Percentiles rank a stretch among this genome's conserved stretches.
Conservation (phyloP, 2,888 invertebrate species). For the Drosophila pegasa region DNA sequence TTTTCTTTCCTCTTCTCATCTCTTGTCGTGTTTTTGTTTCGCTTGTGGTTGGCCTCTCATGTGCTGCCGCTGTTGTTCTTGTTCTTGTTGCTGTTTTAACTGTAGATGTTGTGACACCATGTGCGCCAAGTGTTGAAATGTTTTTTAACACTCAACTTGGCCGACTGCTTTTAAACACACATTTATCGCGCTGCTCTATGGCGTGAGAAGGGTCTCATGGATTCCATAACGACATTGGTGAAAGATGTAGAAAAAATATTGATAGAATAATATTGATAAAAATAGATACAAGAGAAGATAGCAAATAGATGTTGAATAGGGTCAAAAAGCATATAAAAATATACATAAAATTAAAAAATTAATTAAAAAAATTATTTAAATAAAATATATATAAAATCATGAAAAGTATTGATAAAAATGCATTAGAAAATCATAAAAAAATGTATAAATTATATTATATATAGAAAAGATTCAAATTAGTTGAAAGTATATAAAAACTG, state of each 20-base stretch:
- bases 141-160: slow-evolving; percentile 79
- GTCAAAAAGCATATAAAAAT: neutral
- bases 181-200: slow-evolving; percentile 52
- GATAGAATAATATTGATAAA: neutral
- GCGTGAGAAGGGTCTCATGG: neutral
- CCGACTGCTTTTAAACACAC: slow-evolving; percentile 72
- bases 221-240: neutral
- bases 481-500: too few species aligned
- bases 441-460: too few species aligned
- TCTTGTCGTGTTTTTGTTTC: slow-evolving; percentile 31
- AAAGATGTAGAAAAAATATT: neutral
- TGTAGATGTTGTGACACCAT: slow-evolving; percentile 73
- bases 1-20: neutral
- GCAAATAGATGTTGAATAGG: too few species aligned
- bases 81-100: slow-evolving; percentile 46
- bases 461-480: too few species aligned
- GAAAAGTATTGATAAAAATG: too few species aligned
- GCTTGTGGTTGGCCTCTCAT: slow-evolving; percentile 48
- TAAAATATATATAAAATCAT: too few species aligned
- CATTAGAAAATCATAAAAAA: too few species aligned
- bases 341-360: neutral
- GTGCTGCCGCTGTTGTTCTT: slow-evolving; percentile 29
- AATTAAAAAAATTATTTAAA: neutral
- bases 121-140: slow-evolving; percentile 78
- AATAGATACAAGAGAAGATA: neutral